Evolutionary conservation across 1,140 invertebrate genomes (phyloP).

Genomic region (Bombus fervidus): DNA sequence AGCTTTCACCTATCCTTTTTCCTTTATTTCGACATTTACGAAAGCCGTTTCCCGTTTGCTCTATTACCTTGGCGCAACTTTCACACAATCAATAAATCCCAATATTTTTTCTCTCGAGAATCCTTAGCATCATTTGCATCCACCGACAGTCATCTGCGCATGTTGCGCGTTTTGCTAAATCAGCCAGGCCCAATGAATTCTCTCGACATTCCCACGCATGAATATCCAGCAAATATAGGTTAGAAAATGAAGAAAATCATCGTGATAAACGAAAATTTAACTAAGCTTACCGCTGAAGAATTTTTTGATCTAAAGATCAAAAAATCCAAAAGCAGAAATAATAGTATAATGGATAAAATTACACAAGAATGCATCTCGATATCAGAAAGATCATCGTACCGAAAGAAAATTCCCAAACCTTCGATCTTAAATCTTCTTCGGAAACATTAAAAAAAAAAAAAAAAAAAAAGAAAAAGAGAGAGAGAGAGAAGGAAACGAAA

Average conservation of each 20-base stretch:
- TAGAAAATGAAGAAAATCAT: background rate
- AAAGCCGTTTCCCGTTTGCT: background rate
- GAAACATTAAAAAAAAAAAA: background rate
- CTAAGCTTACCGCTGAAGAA: too few relatives aligned
- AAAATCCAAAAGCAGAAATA: too few relatives aligned
- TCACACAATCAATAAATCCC: constrained; percentile 1
- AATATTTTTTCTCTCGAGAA: background rate
- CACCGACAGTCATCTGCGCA: background rate
- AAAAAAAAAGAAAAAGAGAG: too few relatives aligned
- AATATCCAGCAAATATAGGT: background rate
- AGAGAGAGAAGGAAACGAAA: too few relatives aligned
- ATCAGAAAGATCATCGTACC: too few relatives aligned
- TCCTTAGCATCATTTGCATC: background rate
- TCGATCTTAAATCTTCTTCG: too few relatives aligned
- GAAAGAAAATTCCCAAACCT: too few relatives aligned
- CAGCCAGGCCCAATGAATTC: background rate
- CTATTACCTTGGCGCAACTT: background rate
- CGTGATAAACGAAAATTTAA: background rate
- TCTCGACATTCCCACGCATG: background rate
- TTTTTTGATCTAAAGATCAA: too few relatives aligned
- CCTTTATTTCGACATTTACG: background rate
- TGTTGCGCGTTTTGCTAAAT: background rate
- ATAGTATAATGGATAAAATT: too few relatives aligned
- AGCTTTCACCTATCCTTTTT: background rate
- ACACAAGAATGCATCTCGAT: too few relatives aligned